These are phyloP conservation scores for Euplexia lucipara DNA, from an alignment of 2,888 invertebrate genomes.

Conservation along the genomic window DNA sequence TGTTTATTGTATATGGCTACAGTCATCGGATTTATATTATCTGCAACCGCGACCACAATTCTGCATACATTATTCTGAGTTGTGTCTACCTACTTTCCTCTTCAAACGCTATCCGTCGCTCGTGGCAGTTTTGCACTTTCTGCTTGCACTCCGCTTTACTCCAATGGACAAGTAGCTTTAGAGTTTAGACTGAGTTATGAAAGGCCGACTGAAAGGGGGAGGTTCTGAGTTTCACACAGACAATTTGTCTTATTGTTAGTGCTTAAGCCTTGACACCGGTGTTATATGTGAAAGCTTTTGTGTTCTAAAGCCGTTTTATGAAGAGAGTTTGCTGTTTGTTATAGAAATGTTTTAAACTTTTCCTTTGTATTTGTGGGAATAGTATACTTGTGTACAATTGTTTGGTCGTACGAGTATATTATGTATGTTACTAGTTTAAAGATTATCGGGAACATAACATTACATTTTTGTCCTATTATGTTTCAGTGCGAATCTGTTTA, in stretches of 20 bases:
- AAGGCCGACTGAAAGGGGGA: constrained; percentile 19
- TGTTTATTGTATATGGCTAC: no score
- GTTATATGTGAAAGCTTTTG: constrained; percentile 40
- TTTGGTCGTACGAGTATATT: no score
- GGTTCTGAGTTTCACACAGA: constrained; percentile 10
- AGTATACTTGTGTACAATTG: background rate
- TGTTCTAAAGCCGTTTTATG: constrained; percentile 30
- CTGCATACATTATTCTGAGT: background rate
- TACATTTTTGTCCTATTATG: no score
- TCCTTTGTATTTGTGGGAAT: constrained; percentile 14
- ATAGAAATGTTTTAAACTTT: constrained; percentile 31
- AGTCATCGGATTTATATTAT: background rate
- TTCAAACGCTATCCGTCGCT: background rate
- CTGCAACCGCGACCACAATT: background rate
- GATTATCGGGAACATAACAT: no score
- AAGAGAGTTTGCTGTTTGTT: constrained; percentile 35
- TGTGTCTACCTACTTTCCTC: background rate
- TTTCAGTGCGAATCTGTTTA: no score
- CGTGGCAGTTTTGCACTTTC: background rate
- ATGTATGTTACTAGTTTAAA: no score
- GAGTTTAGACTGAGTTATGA: constrained; percentile 27
- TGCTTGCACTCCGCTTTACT: background rate
- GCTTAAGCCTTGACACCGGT: constrained; percentile 33
- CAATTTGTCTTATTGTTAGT: constrained; percentile 46
- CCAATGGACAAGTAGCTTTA: background rate